Evolutionary conservation across 2,888 invertebrate species (phyloP).

Genomic region (Thereva nobilitata): DNA sequence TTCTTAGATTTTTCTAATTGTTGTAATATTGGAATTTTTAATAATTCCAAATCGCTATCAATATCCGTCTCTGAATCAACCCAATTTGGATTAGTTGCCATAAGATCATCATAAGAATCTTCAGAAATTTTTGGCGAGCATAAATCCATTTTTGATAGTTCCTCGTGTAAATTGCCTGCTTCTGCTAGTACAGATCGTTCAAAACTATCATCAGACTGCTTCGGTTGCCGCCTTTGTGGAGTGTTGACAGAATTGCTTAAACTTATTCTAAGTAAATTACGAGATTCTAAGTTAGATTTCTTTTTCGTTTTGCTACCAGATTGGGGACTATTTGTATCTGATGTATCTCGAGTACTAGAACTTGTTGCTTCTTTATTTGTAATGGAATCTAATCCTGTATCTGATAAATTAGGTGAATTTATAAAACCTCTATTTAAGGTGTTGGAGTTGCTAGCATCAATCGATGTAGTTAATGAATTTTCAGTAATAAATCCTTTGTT

Average conservation of each 20-base stretch:
- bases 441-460: neutral
- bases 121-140: neutral
- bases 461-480: neutral
- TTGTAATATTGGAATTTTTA: constrained; percentile 38
- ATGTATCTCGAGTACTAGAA: neutral
- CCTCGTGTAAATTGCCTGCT: neutral
- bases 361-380: neutral
- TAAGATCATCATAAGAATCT: constrained; percentile 40
- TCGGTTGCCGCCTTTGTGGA: constrained; percentile 41
- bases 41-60: constrained; percentile 38
- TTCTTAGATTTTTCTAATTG: constrained; percentile 18
- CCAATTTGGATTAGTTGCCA: constrained; percentile 39
- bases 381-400: neutral
- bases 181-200: constrained; percentile 1
- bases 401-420: neutral
- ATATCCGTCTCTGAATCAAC: constrained; percentile 38
- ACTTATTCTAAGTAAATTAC: constrained; percentile 46
- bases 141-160: constrained; percentile 35
- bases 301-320: neutral
- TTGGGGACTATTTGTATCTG: neutral
- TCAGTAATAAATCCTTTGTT: constrained; percentile 7
- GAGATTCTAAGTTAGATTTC: neutral
- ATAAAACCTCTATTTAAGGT: constrained; percentile 7
- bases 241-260: constrained; percentile 46
- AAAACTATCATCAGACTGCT: constrained; percentile 5